A percentile compares a stretch with the other conserved stretches of the same genome.
phyloP scores from a whole-genome alignment of 2,797 vertebrate species.

The Chromis chromis region DNA sequence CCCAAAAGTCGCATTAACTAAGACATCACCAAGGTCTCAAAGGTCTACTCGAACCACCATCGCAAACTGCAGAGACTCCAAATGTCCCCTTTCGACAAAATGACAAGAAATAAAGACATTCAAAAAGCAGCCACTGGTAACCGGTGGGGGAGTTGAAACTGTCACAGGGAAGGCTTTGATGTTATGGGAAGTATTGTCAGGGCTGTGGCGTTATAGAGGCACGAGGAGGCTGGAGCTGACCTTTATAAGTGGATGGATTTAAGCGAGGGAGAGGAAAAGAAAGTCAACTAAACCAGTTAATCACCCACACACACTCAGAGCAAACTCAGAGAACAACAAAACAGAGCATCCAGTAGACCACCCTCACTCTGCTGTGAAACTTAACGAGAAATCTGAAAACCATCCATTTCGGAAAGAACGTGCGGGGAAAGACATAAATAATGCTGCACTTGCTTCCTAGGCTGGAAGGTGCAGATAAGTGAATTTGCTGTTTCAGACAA shows the following conservation, averaged over 20 bases:
- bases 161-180: constrained; percentile 61
- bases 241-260: constrained; percentile 53
- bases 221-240: constrained; percentile 51
- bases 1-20: constrained; percentile 2
- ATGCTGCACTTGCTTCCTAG: constrained; percentile 17
- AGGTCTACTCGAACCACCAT: constrained; percentile 34
- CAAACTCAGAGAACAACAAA: constrained; percentile 29
- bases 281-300: constrained; percentile 27
- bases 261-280: constrained; percentile 23
- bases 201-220: constrained; percentile 14
- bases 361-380: background rate
- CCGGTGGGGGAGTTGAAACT: constrained; percentile 34
- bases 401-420: constrained; percentile 28
- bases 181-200: constrained; percentile 31
- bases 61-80: constrained; percentile 22
- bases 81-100: constrained; percentile 35
- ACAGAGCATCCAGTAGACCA: constrained; percentile 19
- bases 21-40: constrained; percentile 40
- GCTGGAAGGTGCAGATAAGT: constrained; percentile 60
- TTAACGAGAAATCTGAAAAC: constrained; percentile 15
- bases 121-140: constrained; percentile 44
- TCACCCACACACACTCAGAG: constrained; percentile 10
- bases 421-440: constrained; percentile 34
- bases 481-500: constrained; percentile 35
- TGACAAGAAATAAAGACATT: constrained; percentile 40